These are phyloP conservation scores for Lerema accius DNA, from an alignment of 1,140 invertebrate genomes.

Conservation along the genomic window DNA sequence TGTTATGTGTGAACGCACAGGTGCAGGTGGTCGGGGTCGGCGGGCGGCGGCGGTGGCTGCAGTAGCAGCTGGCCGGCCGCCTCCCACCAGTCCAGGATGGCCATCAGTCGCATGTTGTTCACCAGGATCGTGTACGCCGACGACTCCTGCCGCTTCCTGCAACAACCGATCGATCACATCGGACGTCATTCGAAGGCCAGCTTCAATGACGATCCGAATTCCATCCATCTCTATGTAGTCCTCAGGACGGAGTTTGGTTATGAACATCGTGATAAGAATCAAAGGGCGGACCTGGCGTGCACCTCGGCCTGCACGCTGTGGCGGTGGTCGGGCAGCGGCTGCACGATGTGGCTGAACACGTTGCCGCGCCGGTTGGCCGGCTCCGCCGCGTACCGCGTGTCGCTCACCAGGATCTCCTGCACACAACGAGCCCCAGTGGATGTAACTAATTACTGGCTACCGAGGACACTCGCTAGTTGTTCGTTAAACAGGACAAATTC, in stretches of 20 bases:
- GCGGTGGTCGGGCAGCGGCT: slow-evolving; percentile 86
- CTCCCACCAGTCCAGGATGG: slow-evolving; percentile 97
- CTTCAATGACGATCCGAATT: too few relatives aligned
- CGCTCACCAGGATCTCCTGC: slow-evolving; percentile 92
- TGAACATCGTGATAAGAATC: too few relatives aligned
- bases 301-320: slow-evolving; percentile 92
- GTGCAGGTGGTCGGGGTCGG: slow-evolving; percentile 57
- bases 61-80: slow-evolving; percentile 91
- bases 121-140: slow-evolving; percentile 94
- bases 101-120: slow-evolving; percentile 97
- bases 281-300: slow-evolving; percentile 90
- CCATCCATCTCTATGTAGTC: too few relatives aligned
- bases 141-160: slow-evolving; percentile 86
- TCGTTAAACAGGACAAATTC: too few relatives aligned
- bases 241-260: too few relatives aligned
- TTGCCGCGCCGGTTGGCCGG: slow-evolving; percentile 90
- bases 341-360: slow-evolving; percentile 95
- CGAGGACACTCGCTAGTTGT: too few relatives aligned
- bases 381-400: slow-evolving; percentile 89
- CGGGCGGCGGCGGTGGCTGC: slow-evolving; percentile 68
- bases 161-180: slow-evolving; percentile 5
- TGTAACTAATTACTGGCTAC: too few relatives aligned
- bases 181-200: too few relatives aligned
- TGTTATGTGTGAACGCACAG: slow-evolving; percentile 43
- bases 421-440: too few relatives aligned